Percentiles rank a stretch among this genome's conserved stretches.
Evolutionary conservation across 2,113 vertebrate genomes (phyloP).

Genomic region (Arvicanthis niloticus): DNA sequence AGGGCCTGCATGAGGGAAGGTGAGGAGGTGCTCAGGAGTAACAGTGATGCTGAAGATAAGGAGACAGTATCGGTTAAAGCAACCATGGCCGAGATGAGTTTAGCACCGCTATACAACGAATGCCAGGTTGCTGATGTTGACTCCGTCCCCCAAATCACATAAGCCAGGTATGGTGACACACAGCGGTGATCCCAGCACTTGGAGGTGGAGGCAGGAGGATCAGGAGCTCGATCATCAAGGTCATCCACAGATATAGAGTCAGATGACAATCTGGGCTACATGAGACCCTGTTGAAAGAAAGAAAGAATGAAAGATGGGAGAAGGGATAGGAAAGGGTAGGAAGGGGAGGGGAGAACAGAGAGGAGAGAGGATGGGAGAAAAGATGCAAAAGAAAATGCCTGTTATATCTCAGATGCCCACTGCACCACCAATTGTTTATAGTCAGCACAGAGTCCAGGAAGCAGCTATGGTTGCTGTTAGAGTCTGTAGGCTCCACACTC

Average conservation of each 20-base stretch:
- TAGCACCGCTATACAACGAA: rapidly evolving
- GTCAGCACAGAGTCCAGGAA: rapidly evolving
- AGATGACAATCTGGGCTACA: neutral
- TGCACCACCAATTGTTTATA: rapidly evolving
- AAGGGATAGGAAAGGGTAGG: neutral
- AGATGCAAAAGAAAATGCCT: neutral
- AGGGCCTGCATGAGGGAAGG: neutral
- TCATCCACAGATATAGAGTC: neutral
- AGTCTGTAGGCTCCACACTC: rapidly evolving
- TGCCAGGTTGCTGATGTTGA: neutral
- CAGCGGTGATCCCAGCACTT: neutral
- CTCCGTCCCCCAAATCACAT: neutral
- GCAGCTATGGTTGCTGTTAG: rapidly evolving
- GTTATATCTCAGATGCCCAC: neutral
- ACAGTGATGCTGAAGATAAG: neutral
- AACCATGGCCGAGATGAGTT: neutral
- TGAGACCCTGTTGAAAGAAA: neutral
- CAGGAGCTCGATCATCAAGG: neutral
- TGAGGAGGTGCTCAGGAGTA: neutral
- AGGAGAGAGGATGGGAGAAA: neutral
- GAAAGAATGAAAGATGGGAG: neutral
- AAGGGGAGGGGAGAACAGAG: too few relatives aligned
- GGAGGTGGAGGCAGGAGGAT: neutral
- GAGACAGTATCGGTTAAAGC: too few relatives aligned
- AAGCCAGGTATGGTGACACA: neutral